Conservation (phyloP, 1,140 invertebrate species). For the Drosophila athabasca region DNA sequence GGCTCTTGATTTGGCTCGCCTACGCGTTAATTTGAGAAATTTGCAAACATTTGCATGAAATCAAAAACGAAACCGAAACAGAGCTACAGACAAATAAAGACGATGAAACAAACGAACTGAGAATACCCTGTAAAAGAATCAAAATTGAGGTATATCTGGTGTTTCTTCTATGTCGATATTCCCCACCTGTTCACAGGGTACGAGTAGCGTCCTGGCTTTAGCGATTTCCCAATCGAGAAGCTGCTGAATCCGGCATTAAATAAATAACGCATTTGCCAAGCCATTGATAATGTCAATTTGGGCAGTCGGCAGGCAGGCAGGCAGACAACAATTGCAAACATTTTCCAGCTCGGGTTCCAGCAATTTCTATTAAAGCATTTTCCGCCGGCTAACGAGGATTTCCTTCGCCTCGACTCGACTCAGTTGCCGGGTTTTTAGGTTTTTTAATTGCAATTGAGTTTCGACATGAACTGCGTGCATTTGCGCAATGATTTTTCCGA, state of each 20-base stretch:
- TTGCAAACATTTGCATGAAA: constrained; percentile 74
- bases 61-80: constrained; percentile 51
- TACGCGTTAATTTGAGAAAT: constrained; percentile 78
- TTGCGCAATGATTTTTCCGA: constrained; percentile 78
- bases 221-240: constrained; percentile 35
- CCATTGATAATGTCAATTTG: constrained; percentile 62
- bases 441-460: constrained; percentile 79
- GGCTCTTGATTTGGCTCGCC: constrained; percentile 59
- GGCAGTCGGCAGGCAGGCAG: constrained; percentile 43
- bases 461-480: constrained; percentile 74
- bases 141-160: no score
- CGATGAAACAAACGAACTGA: constrained; percentile 18
- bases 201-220: background rate
- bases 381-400: constrained; percentile 65
- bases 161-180: no score
- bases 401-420: constrained; percentile 13
- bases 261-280: constrained; percentile 57
- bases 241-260: constrained; percentile 47
- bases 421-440: constrained; percentile 51
- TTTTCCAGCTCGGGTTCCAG: constrained; percentile 27
- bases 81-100: constrained; percentile 38
- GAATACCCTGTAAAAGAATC: constrained; percentile 20
- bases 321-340: constrained; percentile 45
- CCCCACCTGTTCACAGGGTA: constrained; percentile 5
- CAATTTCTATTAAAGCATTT: constrained; percentile 74